Conservation (phyloP, 2,888 invertebrate species). For the Steromphala cineraria region DNA sequence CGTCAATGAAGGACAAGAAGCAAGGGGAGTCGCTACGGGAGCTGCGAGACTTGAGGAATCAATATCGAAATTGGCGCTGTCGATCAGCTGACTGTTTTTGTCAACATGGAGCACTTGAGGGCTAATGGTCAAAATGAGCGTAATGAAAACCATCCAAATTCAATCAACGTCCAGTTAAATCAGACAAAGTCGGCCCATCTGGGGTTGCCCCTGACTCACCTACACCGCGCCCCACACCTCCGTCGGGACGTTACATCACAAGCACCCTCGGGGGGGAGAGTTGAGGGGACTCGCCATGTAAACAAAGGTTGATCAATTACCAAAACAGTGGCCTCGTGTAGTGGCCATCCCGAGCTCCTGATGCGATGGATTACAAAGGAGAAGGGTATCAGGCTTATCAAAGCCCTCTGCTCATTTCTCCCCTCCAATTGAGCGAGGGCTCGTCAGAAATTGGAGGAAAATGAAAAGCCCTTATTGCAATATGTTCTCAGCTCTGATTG, state of each 20-base stretch:
- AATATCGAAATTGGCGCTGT: constrained; percentile 4
- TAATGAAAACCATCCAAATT: constrained; percentile 20
- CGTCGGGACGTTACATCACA: constrained; percentile 11
- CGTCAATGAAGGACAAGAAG: constrained; percentile 1
- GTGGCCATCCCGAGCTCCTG: neutral
- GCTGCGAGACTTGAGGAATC: neutral
- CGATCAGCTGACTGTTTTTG: constrained; percentile 19
- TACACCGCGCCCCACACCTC: neutral
- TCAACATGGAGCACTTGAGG: constrained; percentile 14
- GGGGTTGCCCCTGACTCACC: neutral
- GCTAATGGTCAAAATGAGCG: constrained; percentile 19
- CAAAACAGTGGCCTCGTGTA: neutral
- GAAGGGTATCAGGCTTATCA: neutral
- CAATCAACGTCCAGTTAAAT: constrained; percentile 20
- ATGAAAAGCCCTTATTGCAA: constrained; percentile 17
- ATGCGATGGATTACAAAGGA: constrained; percentile 8
- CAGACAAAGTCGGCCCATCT: constrained; percentile 15
- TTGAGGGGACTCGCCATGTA: neutral
- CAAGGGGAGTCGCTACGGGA: neutral
- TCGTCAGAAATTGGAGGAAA: constrained; percentile 11
- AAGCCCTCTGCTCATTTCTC: constrained; percentile 12
- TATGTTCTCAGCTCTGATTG: constrained; percentile 13
- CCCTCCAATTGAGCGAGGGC: constrained; percentile 1
- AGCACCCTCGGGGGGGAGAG: neutral
- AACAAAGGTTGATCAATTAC: constrained; percentile 19